phyloP scores from a whole-genome alignment of 2,888 invertebrate species.

The Pristionchus exspectatus region DNA sequence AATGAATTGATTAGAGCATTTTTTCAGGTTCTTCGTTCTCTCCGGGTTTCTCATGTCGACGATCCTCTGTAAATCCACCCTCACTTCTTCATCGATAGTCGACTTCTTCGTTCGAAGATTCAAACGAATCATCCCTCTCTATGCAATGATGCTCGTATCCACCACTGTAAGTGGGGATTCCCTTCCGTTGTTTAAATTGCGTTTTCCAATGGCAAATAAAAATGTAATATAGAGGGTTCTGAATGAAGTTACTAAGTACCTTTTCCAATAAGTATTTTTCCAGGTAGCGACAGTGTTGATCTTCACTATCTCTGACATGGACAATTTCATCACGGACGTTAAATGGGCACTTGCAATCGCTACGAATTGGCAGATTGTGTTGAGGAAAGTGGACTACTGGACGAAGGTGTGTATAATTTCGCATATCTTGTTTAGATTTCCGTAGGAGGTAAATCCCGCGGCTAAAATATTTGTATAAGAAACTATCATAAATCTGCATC shows the following conservation, averaged over 20 bases:
- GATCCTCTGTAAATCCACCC: background rate
- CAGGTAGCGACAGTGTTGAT: background rate
- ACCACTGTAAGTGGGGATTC: background rate
- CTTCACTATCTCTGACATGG: conserved; percentile 33
- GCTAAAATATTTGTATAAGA: too few species aligned
- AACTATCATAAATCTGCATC: too few species aligned
- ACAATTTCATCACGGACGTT: conserved; percentile 34
- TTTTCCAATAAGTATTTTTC: background rate
- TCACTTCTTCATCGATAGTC: background rate
- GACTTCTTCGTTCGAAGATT: conserved; percentile 47
- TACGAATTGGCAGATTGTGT: conserved; percentile 27
- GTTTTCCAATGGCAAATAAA: background rate
- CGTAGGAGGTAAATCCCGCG: too few species aligned
- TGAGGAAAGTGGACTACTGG: conserved; percentile 49
- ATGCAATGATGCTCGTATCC: conserved; percentile 15
- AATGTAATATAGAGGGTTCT: too few species aligned
- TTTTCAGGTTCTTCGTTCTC: conserved; percentile 53
- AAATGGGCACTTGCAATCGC: conserved; percentile 43
- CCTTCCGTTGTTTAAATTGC: background rate
- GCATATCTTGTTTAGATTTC: background rate
- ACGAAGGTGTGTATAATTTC: background rate
- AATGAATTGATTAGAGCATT: too few species aligned
- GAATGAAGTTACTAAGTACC: too few species aligned
- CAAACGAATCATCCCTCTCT: conserved; percentile 50
- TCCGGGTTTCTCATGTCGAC: conserved; percentile 52